A percentile compares a stretch with the other conserved stretches of the same genome.
These are phyloP conservation scores for Rhingia rostrata DNA, from an alignment of 2,888 invertebrate genomes.

Conservation along the genomic window DNA sequence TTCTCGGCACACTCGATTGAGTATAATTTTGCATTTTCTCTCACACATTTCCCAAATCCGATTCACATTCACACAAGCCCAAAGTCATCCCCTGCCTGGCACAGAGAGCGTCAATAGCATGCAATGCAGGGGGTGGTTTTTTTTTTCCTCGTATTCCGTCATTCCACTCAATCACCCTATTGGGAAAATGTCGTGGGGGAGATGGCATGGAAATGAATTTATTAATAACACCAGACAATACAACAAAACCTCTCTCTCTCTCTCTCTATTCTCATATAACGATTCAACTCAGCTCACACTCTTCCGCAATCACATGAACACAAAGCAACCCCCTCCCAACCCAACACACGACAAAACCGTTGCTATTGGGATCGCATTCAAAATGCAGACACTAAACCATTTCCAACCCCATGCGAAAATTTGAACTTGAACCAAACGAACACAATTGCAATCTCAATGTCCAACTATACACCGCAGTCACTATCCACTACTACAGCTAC, in stretches of 20 bases:
- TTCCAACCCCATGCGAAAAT: constrained; percentile 11
- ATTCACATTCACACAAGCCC: neutral
- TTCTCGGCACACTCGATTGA: neutral
- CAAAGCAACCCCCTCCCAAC: constrained; percentile 13
- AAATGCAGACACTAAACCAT: constrained; percentile 20
- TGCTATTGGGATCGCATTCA: constrained; percentile 38
- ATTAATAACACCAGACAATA: constrained; percentile 11
- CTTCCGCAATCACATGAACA: constrained; percentile 58
- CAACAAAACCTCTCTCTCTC: constrained; percentile 34
- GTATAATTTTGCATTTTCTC: constrained; percentile 45
- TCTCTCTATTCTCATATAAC: constrained; percentile 29
- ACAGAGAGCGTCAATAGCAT: neutral
- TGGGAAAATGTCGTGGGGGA: neutral
- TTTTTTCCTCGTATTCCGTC: constrained; percentile 21
- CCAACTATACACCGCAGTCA: neutral
- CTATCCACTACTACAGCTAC: constrained; percentile 9
- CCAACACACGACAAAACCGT: constrained; percentile 4
- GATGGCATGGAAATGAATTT: too few relatives aligned
- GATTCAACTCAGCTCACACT: constrained; percentile 18
- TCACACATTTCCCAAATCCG: neutral
- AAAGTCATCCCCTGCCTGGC: constrained; percentile 10
- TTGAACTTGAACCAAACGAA: constrained; percentile 74
- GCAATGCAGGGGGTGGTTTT: constrained; percentile 51
- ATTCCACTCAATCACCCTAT: constrained; percentile 20
- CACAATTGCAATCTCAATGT: constrained; percentile 31